These are phyloP conservation scores for Microcebus tavaratra DNA, from an alignment of 2,113 vertebrate genomes.

Conservation along the genomic window DNA sequence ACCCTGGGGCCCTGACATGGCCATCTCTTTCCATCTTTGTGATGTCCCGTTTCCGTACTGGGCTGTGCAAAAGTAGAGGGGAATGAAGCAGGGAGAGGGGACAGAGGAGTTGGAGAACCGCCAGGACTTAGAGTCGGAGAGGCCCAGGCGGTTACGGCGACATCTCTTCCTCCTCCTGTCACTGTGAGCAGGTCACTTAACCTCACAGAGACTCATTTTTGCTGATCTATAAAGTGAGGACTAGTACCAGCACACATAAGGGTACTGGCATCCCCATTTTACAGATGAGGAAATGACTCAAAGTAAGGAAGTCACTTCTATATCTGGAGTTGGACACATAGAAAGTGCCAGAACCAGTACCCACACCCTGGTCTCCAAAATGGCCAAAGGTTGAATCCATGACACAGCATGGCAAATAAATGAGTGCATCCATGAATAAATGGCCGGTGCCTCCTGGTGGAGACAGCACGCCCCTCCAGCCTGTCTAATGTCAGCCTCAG, in stretches of 20 bases:
- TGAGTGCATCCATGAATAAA: too few species aligned
- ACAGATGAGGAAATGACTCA: neutral
- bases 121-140: neutral
- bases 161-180: neutral
- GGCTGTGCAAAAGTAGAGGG: neutral
- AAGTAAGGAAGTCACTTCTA: accelerated
- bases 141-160: too few species aligned
- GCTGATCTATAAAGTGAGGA: neutral
- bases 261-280: neutral
- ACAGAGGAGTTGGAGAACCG: accelerated
- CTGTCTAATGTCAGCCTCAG: too few species aligned
- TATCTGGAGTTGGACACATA: neutral
- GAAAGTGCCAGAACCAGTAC: neutral
- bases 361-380: accelerated
- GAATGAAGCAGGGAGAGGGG: too few species aligned
- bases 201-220: neutral
- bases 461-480: too few species aligned
- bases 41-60: accelerated
- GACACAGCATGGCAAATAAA: too few species aligned
- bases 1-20: neutral
- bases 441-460: too few species aligned
- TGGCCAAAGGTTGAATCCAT: too few species aligned
- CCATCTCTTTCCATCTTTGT: neutral
- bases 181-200: too few species aligned
- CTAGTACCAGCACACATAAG: neutral